phyloP scores from a whole-genome alignment of 2,888 invertebrate species.

The Malthinus flaveolus region DNA sequence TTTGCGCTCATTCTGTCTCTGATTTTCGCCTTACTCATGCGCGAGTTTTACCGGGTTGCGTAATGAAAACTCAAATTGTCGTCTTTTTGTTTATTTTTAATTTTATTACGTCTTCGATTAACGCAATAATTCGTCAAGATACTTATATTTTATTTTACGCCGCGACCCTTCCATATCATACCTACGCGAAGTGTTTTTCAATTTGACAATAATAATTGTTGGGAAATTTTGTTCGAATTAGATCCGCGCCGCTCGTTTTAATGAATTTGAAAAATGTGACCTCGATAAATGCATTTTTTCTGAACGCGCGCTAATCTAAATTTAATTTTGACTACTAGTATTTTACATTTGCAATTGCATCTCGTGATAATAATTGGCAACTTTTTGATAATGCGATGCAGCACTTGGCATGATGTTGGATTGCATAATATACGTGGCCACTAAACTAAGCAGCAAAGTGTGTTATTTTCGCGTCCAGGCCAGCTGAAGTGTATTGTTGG shows the following conservation, averaged over 20 bases:
- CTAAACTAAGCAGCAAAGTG: conserved; percentile 16
- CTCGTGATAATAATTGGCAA: conserved; percentile 26
- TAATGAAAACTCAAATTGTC: conserved; percentile 26
- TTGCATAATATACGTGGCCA: conserved; percentile 21
- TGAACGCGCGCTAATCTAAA: neutral
- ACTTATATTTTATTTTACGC: neutral
- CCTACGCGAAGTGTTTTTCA: neutral
- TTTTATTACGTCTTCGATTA: neutral
- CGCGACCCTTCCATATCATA: too few species aligned
- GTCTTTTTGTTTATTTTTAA: conserved; percentile 12
- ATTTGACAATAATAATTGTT: neutral
- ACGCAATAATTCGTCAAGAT: neutral
- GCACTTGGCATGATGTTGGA: conserved; percentile 26
- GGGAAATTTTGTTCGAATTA: neutral
- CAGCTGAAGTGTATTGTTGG: conserved; percentile 37
- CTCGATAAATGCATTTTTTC: conserved; percentile 13
- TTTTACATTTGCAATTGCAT: conserved; percentile 21
- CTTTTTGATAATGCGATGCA: conserved; percentile 22
- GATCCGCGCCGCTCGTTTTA: neutral
- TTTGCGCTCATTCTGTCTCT: neutral
- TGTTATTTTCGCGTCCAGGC: conserved; percentile 38
- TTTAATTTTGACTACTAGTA: conserved; percentile 7
- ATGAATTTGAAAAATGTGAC: neutral
- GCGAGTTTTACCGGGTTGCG: conserved; percentile 12
- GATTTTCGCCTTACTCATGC: conserved; percentile 8